Percentiles rank a stretch among this genome's conserved stretches.
phyloP scores from a whole-genome alignment of 1,140 invertebrate species.

The Theocolax elegans region DNA sequence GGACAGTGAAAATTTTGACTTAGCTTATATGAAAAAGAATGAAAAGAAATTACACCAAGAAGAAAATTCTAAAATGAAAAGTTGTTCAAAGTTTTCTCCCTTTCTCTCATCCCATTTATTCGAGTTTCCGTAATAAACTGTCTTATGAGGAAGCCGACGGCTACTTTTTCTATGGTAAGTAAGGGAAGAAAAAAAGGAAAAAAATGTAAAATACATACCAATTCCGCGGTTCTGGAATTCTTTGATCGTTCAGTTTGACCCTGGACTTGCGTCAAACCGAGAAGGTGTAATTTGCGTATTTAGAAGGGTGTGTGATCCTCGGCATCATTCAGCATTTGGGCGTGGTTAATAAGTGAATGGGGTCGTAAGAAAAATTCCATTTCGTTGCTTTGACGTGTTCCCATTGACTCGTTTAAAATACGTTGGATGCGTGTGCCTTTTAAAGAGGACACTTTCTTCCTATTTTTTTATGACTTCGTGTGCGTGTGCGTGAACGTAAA shows the following conservation, averaged over 20 bases:
- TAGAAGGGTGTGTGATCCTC: slow-evolving; percentile 44
- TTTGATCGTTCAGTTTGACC: background rate
- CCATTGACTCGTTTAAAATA: slow-evolving; percentile 10
- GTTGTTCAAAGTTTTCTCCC: too few relatives aligned
- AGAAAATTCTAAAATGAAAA: too few relatives aligned
- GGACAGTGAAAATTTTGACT: too few relatives aligned
- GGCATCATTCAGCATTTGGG: slow-evolving; percentile 46
- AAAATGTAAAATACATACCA: too few relatives aligned
- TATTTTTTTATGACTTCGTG: slow-evolving; percentile 3
- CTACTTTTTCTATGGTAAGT: too few relatives aligned
- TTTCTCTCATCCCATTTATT: too few relatives aligned
- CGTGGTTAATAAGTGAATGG: slow-evolving; percentile 32
- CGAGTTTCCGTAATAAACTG: too few relatives aligned
- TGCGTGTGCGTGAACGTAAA: background rate
- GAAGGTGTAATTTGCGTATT: slow-evolving; percentile 43
- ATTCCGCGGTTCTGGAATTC: too few relatives aligned
- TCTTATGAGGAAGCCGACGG: too few relatives aligned
- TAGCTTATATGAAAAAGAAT: too few relatives aligned
- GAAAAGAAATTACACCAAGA: too few relatives aligned
- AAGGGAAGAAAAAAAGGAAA: too few relatives aligned
- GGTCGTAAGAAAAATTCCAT: slow-evolving; percentile 14
- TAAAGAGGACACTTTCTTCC: background rate
- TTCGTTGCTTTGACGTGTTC: background rate
- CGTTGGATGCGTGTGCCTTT: background rate
- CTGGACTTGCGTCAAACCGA: background rate